Evolutionary conservation across 2,797 vertebrate species (phyloP).

Genomic region (Streptopelia turtur): DNA sequence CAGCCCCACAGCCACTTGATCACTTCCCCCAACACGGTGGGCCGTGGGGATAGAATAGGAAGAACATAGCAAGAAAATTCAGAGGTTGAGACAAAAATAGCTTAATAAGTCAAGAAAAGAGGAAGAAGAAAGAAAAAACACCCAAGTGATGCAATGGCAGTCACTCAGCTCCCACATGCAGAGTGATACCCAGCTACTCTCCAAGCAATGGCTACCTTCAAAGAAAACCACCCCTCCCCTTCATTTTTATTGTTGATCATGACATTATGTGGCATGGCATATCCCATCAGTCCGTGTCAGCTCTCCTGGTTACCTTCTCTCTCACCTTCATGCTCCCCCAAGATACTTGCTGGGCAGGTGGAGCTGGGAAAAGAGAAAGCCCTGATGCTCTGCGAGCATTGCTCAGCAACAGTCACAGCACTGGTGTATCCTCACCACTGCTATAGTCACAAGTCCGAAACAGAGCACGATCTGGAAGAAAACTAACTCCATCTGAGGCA

Average conservation of each 20-base stretch:
- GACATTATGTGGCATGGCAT: neutral
- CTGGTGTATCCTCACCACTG: neutral
- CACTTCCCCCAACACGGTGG: accelerated
- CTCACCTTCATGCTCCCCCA: neutral
- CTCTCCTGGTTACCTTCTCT: neutral
- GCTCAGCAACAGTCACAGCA: neutral
- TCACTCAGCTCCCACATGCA: neutral
- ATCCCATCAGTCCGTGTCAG: neutral
- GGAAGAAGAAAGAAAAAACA: neutral
- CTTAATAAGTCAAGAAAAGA: neutral
- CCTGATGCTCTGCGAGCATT: accelerated
- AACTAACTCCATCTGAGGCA: neutral
- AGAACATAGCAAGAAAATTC: neutral
- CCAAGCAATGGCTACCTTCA: neutral
- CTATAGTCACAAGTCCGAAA: neutral
- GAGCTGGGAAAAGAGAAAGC: neutral
- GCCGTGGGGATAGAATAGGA: neutral
- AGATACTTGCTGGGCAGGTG: neutral
- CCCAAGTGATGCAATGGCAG: neutral
- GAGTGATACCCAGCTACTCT: neutral
- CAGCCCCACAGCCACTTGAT: neutral
- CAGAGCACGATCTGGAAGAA: neutral
- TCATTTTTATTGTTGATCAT: neutral
- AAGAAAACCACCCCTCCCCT: neutral
- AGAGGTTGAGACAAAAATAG: neutral